Base-by-base conservation (phyloP, 2,113 vertebrate species). In the Malurus alboscapulatus region DNA sequence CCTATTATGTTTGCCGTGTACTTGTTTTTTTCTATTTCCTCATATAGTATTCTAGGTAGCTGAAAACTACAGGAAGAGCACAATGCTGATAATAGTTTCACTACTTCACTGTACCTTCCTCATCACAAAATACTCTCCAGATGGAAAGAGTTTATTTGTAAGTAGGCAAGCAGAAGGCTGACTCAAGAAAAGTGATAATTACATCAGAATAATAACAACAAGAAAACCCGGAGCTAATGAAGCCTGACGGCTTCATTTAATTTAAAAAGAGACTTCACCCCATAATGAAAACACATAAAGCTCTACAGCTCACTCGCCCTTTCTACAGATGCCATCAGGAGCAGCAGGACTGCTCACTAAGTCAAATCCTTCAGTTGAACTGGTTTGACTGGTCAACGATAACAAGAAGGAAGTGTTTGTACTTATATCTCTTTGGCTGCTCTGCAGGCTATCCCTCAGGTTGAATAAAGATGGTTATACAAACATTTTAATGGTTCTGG, bases 201-300 rank as follows among this genome's bases (percentile, higher is more conserved):
- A 84, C 76, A 84, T 95, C 91, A 96, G 82, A 94, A 94, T 94
- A 95, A 81, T 84, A 96, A 96, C 84, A 94, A 89, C 71, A 92
- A 91, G 91, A 94, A 96, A 93, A 93, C 61, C 45, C 24, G 0
- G 68, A 95, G 85, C 81, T 96, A 92, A 95, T 94, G 74, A 93
- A 96, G 81, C 93, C 69, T 86, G 86, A 82, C 25, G 34, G 72
- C 51, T 93, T 93, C 75, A 94, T 68, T 91, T 93, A 93, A 90
- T 87, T 94, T 88, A 83, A 95, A 81, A 85, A 88, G 65, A 94
- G 82, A 89, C 79, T 95, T 90, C 44, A 53, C 21, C 50, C 71
- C 85, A n/a, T 88, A 94, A 94, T 81, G 82, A 95, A 96, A 92
- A 87, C 17, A 19, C 14, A 92, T 19, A 73, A 82, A 90, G 79